Base-by-base conservation (phyloP, 2,113 vertebrate species). In the Pantherophis guttatus region DNA sequence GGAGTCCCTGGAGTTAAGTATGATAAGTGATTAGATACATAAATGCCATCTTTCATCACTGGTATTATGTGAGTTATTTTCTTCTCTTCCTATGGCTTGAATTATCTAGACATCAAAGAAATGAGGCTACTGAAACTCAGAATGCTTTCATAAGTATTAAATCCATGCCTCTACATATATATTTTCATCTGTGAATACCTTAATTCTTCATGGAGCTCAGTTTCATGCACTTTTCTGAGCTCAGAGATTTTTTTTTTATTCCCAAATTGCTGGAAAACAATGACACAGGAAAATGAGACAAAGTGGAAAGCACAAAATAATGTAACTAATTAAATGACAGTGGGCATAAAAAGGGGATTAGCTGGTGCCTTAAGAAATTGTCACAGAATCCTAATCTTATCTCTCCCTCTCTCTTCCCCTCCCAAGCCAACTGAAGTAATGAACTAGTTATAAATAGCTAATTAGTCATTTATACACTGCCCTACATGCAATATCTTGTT, bases 401-500 rank as follows among this genome's bases (percentile, higher is more conserved):
- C 89, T 94, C 94, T 86, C 86, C 93, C 85, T 94, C 93, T 92
- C 95, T 39, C 89, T 96, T 94, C 12, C 5, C 23, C 17, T 95
- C 90, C 26, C 92, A 91, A 94, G 59, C 89, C 87, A 91, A 94
- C 19, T 15, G 93, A 97, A 95, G 92, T 90, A 94, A 96, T 95
- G 94, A 95, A 94, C 94, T 97, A 89, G 26, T 95, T 97, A 95
- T 95, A 96, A 97, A 96, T 96, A 95, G 93, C 95, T 97, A 97
- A 97, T 98, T 97, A 97, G 96, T 95, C 97, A 96, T 97, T 97
- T 97, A 97, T 94, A 97, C 96, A 87, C 89, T 95, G 92, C 92
- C 94, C 94, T 97, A 95, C 62, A 92, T 95, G 95, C 96, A 96
- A 95, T 54, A 44, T 91, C 87, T 96, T 96, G 94, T 92, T 85